phyloP scores from a whole-genome alignment of 2,797 vertebrate species.

The Eulemur mongoz region DNA sequence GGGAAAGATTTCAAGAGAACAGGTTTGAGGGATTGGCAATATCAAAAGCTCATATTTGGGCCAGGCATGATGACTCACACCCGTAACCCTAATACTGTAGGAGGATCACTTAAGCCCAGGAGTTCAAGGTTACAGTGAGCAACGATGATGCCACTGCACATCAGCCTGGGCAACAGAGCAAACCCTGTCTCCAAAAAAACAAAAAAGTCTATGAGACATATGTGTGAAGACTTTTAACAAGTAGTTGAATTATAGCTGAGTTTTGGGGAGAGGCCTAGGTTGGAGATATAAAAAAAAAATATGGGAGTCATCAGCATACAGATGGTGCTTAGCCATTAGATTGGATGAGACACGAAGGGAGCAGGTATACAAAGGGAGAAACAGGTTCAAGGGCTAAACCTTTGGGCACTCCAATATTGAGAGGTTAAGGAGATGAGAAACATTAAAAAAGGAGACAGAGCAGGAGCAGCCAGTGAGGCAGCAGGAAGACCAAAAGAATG shows the following conservation, averaged over 20 bases:
- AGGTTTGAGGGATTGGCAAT: not conserved
- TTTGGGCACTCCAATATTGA: not conserved
- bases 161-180: not conserved
- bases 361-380: not conserved
- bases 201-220: not conserved
- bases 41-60: too few relatives aligned
- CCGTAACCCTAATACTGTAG: too few relatives aligned
- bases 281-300: not conserved
- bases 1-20: not conserved
- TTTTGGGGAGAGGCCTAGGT: not conserved
- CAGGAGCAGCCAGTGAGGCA: not conserved
- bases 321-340: not conserved
- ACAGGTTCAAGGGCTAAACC: not conserved
- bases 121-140: too few relatives aligned
- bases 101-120: too few relatives aligned
- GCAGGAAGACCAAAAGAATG: not conserved
- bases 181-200: not conserved
- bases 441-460: not conserved
- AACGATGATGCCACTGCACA: too few relatives aligned
- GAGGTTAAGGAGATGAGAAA: not conserved
- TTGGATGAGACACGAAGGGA: not conserved
- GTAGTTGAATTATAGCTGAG: not conserved
- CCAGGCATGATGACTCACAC: too few relatives aligned
- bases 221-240: not conserved
- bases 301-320: not conserved